These are phyloP conservation scores for Auanema freiburgensis DNA, from an alignment of 2,888 invertebrate species.

Conservation along the genomic window DNA sequence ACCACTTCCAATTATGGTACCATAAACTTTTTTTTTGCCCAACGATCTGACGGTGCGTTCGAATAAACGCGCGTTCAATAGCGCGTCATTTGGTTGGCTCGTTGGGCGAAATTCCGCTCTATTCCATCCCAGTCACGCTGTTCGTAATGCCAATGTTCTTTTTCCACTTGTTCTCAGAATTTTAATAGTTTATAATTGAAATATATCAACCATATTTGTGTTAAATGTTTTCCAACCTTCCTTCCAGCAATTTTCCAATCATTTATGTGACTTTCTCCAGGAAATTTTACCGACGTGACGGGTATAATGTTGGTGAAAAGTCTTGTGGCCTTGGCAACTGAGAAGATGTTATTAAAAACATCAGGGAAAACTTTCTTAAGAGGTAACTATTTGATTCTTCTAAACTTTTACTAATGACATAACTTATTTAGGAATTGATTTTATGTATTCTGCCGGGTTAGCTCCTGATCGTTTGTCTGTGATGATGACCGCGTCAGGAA, in stretches of 20 bases:
- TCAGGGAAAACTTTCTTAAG: slow-evolving; percentile 42
- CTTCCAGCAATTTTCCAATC: too few species aligned
- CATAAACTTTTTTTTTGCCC: neutral
- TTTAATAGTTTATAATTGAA: too few species aligned
- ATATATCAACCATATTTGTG: too few species aligned
- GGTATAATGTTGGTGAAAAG: slow-evolving; percentile 45
- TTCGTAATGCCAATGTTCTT: neutral
- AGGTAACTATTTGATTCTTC: slow-evolving; percentile 2
- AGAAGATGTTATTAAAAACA: slow-evolving; percentile 49
- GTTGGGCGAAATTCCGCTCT: slow-evolving; percentile 1
- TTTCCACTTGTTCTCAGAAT: neutral
- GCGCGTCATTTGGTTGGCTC: neutral
- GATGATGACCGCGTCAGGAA: slow-evolving; percentile 45
- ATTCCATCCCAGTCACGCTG: slow-evolving; percentile 4
- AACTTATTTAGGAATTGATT: slow-evolving; percentile 30
- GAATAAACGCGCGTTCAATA: neutral
- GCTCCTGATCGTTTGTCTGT: slow-evolving; percentile 42
- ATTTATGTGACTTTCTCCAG: slow-evolving; percentile 1
- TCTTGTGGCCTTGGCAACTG: slow-evolving; percentile 48
- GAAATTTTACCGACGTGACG: slow-evolving; percentile 14
- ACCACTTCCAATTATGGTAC: too few species aligned
- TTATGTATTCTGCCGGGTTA: slow-evolving; percentile 45
- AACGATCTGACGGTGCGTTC: slow-evolving; percentile 2
- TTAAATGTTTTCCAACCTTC: too few species aligned
- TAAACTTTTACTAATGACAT: neutral